Evolutionary conservation across 2,113 vertebrate species (phyloP).

Genomic region (Colistium nudipinnis): DNA sequence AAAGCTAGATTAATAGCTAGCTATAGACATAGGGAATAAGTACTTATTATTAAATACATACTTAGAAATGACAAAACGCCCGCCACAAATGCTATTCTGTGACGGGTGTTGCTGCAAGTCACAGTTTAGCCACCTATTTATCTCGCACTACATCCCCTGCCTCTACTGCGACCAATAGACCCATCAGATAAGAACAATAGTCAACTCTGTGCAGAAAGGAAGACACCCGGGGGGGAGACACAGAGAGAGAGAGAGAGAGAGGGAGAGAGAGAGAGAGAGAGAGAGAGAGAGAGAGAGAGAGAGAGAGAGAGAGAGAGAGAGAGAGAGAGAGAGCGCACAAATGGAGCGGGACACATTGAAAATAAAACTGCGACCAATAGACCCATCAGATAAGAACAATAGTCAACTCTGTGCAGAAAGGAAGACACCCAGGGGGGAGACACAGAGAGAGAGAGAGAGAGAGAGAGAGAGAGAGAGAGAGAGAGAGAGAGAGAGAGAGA

Average conservation of each 20-base stretch:
- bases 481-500: too few relatives aligned
- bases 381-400: slow-evolving; percentile 57
- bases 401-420: slow-evolving; percentile 33
- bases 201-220: slow-evolving; percentile 31
- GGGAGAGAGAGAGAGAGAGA: too few relatives aligned
- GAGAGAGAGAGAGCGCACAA: neutral
- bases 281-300: too few relatives aligned
- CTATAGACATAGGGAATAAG: too few relatives aligned
- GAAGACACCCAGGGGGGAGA: slow-evolving; percentile 1
- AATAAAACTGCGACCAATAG: slow-evolving; percentile 28
- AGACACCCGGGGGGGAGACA: neutral
- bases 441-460: too few relatives aligned
- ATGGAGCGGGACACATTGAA: slow-evolving; percentile 7
- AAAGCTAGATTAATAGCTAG: too few relatives aligned
- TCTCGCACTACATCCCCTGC: slow-evolving; percentile 8
- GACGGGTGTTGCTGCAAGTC: neutral
- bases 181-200: slow-evolving; percentile 58
- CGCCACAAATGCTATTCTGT: too few relatives aligned
- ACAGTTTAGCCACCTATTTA: neutral
- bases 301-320: neutral
- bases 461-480: too few relatives aligned
- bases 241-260: too few relatives aligned
- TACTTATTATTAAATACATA: too few relatives aligned
- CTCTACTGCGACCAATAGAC: slow-evolving; percentile 17
- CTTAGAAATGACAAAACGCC: too few relatives aligned